Evolutionary conservation across 2,888 invertebrate genomes (phyloP).

Genomic region (Lymantria monacha): DNA sequence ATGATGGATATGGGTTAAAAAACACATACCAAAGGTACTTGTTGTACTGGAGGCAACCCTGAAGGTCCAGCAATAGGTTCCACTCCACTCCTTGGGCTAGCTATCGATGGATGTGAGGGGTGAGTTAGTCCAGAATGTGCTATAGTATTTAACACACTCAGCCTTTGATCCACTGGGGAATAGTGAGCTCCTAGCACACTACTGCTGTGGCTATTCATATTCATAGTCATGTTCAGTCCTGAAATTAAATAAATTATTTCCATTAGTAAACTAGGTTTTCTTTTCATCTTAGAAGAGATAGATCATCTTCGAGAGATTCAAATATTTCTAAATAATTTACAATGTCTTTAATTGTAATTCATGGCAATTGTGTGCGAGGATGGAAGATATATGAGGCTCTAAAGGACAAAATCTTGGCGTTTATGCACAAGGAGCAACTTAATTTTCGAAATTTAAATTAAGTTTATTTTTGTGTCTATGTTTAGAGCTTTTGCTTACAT

Average conservation of each 20-base stretch:
- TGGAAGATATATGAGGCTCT: too few species aligned
- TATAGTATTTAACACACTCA: slow-evolving; percentile 67
- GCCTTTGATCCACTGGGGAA: slow-evolving; percentile 69
- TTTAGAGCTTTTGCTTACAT: too few species aligned
- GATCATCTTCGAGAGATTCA: too few species aligned
- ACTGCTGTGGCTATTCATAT: slow-evolving; percentile 75
- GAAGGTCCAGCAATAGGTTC: slow-evolving; percentile 90
- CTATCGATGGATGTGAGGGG: slow-evolving; percentile 70
- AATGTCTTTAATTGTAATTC: too few species aligned
- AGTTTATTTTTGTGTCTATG: too few species aligned
- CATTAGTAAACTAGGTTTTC: background rate
- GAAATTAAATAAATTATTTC: slow-evolving; percentile 35
- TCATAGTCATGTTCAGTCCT: slow-evolving; percentile 85
- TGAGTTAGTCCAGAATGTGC: slow-evolving; percentile 66
- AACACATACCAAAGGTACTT: slow-evolving; percentile 90
- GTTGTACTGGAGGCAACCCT: slow-evolving; percentile 92
- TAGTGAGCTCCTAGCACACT: slow-evolving; percentile 61
- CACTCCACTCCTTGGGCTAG: slow-evolving; percentile 84
- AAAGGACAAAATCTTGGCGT: too few species aligned
- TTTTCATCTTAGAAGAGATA: background rate
- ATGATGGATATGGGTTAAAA: too few species aligned
- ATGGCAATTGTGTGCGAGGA: too few species aligned
- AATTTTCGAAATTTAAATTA: too few species aligned
- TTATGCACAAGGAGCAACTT: too few species aligned
- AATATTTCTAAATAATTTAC: too few species aligned